Percentiles rank a stretch among this genome's conserved stretches.
Conservation (phyloP, 2,113 vertebrate genomes). For the Sylvia atricapilla region DNA sequence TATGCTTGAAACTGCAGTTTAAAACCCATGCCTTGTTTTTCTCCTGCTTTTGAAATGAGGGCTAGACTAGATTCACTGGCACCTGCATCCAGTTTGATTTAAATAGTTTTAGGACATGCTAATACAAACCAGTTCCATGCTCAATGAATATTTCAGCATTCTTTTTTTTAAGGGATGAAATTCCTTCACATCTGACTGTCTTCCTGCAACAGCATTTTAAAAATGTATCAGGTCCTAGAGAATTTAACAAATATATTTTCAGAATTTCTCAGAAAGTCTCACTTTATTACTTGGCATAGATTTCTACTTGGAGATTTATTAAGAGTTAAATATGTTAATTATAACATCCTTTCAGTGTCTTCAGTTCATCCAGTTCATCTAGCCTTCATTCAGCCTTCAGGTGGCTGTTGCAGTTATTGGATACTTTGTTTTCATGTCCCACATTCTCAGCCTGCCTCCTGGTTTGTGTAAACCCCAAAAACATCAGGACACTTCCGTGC, state of each 20-base stretch:
- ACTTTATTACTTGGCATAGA: neutral
- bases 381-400: neutral
- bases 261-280: neutral
- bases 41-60: constrained; percentile 6
- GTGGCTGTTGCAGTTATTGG: neutral
- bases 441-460: neutral
- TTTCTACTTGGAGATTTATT: neutral
- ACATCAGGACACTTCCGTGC: neutral
- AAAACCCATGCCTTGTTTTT: neutral
- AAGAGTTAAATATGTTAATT: neutral
- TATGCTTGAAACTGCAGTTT: neutral
- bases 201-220: neutral
- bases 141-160: constrained; percentile 13
- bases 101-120: constrained; percentile 47
- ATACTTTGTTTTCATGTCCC: neutral
- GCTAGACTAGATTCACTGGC: constrained; percentile 6
- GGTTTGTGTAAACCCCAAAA: neutral
- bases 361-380: neutral
- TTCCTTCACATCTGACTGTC: neutral
- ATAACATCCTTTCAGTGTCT: neutral
- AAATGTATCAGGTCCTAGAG: neutral
- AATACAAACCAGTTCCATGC: constrained; percentile 23
- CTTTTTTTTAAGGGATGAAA: neutral
- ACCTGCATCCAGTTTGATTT: constrained; percentile 15
- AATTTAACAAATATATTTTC: neutral